Evolutionary conservation across 2,888 invertebrate genomes (phyloP).

Genomic region (Cheiracanthium punctorium): DNA sequence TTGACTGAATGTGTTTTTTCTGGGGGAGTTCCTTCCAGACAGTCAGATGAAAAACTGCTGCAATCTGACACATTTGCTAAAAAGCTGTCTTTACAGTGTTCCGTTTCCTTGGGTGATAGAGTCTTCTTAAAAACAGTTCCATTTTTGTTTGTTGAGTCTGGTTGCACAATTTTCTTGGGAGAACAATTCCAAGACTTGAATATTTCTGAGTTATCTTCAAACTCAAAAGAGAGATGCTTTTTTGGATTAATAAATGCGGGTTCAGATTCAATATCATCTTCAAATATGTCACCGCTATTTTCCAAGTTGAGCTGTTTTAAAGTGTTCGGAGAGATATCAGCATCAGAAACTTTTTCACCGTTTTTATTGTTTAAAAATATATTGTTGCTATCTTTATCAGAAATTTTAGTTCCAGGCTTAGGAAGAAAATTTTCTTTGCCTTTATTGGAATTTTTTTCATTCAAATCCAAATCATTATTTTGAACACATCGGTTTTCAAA

Average conservation of each 20-base stretch:
- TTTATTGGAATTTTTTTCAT: too few species aligned
- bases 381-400: too few species aligned
- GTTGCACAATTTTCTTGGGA: not conserved
- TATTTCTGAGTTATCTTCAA: slow-evolving; percentile 37
- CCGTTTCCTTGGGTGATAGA: not conserved
- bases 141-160: not conserved
- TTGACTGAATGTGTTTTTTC: not conserved
- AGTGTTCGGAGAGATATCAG: not conserved
- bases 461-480: not conserved
- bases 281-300: slow-evolving; percentile 51
- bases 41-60: slow-evolving; percentile 40
- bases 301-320: not conserved
- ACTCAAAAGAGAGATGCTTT: not conserved
- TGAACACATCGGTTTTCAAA: not conserved
- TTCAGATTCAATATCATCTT: slow-evolving; percentile 8
- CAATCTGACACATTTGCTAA: slow-evolving; percentile 14
- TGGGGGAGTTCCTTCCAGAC: slow-evolving; percentile 30
- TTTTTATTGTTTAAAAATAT: too few species aligned
- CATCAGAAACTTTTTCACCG: not conserved
- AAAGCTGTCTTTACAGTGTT: not conserved
- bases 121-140: not conserved
- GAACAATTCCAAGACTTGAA: slow-evolving; percentile 41
- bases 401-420: too few species aligned
- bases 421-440: too few species aligned
- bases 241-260: not conserved